phyloP scores from a whole-genome alignment of 2,888 invertebrate species.

The Xanthostigma xanthostigma region DNA sequence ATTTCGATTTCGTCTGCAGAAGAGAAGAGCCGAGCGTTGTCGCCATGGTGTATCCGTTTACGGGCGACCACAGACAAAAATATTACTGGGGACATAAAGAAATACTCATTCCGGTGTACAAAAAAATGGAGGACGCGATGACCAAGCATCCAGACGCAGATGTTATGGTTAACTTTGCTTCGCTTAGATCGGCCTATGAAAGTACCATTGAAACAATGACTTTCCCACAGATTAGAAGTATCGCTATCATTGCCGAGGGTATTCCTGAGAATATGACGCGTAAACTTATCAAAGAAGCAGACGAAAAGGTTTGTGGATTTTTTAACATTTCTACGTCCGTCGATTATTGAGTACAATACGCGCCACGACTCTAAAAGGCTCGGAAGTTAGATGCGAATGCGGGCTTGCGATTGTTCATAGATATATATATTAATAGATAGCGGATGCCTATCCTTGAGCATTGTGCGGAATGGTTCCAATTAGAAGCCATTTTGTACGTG shows the following conservation, averaged over 20 bases:
- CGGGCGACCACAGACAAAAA: constrained; percentile 97
- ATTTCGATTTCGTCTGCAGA: constrained; percentile 90
- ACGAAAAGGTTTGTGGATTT: constrained; percentile 41
- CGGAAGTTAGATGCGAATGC: no score
- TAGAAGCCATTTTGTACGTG: no score
- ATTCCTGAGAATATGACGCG: constrained; percentile 98
- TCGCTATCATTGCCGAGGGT: constrained; percentile 98
- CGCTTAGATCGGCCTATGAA: constrained; percentile 91
- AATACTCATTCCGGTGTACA: constrained; percentile 83
- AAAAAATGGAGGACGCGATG: constrained; percentile 94
- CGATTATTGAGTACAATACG: no score
- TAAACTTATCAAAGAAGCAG: constrained; percentile 72
- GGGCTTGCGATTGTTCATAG: no score
- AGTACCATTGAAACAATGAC: constrained; percentile 89
- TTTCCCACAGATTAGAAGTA: constrained; percentile 85
- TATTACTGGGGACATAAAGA: constrained; percentile 99
- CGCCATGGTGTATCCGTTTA: constrained; percentile 96
- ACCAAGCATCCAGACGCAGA: constrained; percentile 87
- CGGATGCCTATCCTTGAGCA: no score
- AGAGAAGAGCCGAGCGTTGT: constrained; percentile 82
- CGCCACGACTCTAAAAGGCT: no score
- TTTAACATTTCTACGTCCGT: no score
- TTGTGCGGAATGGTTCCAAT: no score
- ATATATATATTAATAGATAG: no score
- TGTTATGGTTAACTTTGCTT: constrained; percentile 94